phyloP scores from a whole-genome alignment of 2,797 vertebrate genomes.

The Pangasius krempfi region DNA sequence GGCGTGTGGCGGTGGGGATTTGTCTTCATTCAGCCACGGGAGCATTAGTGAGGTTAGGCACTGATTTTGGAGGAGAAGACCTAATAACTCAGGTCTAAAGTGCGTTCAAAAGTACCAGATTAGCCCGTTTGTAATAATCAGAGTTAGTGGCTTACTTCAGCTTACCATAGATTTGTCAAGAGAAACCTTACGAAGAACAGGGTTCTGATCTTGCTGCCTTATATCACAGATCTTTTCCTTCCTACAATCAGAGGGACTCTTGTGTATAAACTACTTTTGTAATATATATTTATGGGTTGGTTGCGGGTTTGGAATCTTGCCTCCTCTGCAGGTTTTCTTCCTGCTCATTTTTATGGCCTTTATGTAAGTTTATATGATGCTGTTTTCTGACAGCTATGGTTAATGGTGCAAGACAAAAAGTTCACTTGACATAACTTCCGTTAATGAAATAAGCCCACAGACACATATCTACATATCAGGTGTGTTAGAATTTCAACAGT shows the following conservation, averaged over 20 bases:
- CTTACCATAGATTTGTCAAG: background rate
- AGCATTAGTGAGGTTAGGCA: background rate
- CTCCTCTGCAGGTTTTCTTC: background rate
- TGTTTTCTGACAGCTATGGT: background rate
- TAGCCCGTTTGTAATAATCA: background rate
- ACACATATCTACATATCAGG: background rate
- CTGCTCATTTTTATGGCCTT: background rate
- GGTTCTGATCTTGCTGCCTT: background rate
- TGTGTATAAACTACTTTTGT: background rate
- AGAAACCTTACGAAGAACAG: background rate
- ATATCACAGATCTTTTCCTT: background rate
- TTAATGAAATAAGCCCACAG: background rate
- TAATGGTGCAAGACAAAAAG: background rate
- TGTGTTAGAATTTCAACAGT: background rate
- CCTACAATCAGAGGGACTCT: background rate
- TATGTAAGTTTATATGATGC: background rate
- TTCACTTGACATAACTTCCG: background rate
- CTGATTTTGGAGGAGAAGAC: background rate
- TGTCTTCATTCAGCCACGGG: background rate
- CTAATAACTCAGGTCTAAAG: background rate
- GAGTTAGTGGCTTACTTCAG: background rate
- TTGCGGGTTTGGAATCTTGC: background rate
- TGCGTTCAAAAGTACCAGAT: background rate
- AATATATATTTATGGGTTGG: background rate
- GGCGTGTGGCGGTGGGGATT: background rate